Conservation (phyloP, 2,888 invertebrate species). For the Lasioglossum calceatum region DNA sequence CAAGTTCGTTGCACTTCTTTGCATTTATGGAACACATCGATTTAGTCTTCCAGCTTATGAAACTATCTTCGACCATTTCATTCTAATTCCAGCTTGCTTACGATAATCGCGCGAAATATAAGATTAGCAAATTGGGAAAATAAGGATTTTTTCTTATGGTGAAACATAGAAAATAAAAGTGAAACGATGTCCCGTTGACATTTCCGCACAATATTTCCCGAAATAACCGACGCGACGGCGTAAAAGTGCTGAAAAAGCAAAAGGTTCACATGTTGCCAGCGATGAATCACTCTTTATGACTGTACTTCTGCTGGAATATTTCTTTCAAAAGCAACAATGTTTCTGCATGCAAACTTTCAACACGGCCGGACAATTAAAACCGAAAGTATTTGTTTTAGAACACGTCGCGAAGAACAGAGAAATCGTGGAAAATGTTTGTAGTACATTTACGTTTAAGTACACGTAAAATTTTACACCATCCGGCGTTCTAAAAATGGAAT, state of each 20-base stretch:
- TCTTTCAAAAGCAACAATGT: slow-evolving; percentile 28
- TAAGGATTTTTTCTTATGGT: background rate
- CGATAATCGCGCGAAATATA: background rate
- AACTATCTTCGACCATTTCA: background rate
- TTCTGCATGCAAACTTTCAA: slow-evolving; percentile 31
- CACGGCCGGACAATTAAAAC: background rate
- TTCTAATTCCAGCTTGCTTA: background rate
- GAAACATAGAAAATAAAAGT: background rate
- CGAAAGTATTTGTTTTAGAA: slow-evolving; percentile 27
- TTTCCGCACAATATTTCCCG: slow-evolving; percentile 34
- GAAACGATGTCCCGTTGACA: slow-evolving; percentile 10
- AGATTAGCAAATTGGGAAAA: background rate
- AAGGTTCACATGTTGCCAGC: slow-evolving; percentile 21
- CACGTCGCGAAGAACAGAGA: background rate
- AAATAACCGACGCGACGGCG: slow-evolving; percentile 40
- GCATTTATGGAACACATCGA: slow-evolving; percentile 24
- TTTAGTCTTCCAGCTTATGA: background rate
- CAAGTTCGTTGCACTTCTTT: background rate
- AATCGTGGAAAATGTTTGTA: background rate
- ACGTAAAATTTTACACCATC: too few relatives aligned
- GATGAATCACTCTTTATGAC: slow-evolving; percentile 55
- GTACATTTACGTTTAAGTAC: background rate
- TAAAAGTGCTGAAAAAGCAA: slow-evolving; percentile 29
- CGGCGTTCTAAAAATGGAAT: too few relatives aligned
- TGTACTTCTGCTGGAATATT: slow-evolving; percentile 45